Evolutionary conservation across 1,140 invertebrate species (phyloP).

Genomic region (Cydia amplana): DNA sequence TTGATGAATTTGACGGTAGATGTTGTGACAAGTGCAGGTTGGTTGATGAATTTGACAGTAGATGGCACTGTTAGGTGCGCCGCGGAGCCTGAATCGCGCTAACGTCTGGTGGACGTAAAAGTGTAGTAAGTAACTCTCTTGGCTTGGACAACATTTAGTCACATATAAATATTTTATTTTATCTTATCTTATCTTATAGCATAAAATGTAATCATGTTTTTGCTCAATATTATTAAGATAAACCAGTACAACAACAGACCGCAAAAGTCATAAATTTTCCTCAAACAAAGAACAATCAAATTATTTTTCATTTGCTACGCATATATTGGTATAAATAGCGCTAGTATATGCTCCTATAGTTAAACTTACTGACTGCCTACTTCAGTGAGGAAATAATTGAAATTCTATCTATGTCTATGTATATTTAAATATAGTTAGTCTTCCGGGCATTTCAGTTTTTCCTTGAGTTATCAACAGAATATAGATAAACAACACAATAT

Average conservation of each 20-base stretch:
- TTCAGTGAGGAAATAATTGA: neutral
- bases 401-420: neutral
- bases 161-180: too few relatives aligned
- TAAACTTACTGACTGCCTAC: neutral
- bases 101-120: too few relatives aligned
- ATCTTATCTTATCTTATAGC: too few relatives aligned
- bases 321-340: neutral
- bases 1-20: neutral
- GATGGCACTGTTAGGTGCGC: neutral
- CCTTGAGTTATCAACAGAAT: neutral
- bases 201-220: neutral
- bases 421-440: neutral
- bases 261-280: neutral
- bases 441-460: neutral
- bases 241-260: neutral
- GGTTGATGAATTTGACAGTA: constrained; percentile 23
- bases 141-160: too few relatives aligned
- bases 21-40: constrained; percentile 83
- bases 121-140: too few relatives aligned
- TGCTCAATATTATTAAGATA: neutral
- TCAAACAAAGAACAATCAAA: neutral
- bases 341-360: neutral
- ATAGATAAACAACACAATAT: too few relatives aligned
- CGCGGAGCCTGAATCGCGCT: too few relatives aligned
- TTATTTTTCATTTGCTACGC: neutral